phyloP scores from a whole-genome alignment of 1,140 invertebrate species.

The Neodiprion virginianus region DNA sequence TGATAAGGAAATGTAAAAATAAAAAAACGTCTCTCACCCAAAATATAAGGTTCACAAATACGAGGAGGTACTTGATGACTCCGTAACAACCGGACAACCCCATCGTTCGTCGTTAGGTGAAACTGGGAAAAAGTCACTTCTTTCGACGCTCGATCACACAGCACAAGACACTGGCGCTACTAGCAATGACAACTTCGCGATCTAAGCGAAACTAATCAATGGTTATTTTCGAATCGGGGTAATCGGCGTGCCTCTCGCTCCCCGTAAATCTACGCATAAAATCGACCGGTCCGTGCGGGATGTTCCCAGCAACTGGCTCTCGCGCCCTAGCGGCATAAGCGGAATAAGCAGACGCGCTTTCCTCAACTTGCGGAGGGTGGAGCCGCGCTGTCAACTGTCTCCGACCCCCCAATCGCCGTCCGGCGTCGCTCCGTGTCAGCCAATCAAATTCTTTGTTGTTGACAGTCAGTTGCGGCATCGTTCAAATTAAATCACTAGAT shows the following conservation, averaged over 20 bases:
- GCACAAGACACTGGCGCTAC: neutral
- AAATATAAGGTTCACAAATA: conserved; percentile 75
- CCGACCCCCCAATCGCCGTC: neutral
- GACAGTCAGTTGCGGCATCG: neutral
- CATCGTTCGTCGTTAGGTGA: conserved; percentile 53
- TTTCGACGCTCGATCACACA: neutral
- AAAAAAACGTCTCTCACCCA: conserved; percentile 65
- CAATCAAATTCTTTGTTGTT: neutral
- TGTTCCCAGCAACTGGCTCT: conserved; percentile 1
- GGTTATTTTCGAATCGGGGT: neutral
- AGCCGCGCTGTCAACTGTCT: neutral
- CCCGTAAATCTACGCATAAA: too few relatives aligned
- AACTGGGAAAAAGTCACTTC: neutral
- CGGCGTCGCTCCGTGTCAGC: neutral
- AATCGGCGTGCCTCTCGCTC: too few relatives aligned
- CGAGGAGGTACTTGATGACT: conserved; percentile 72
- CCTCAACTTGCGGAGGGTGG: neutral
- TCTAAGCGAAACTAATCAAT: neutral
- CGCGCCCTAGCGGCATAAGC: neutral
- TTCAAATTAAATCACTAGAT: neutral
- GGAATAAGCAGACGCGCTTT: neutral
- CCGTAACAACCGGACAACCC: conserved; percentile 72
- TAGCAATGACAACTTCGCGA: neutral
- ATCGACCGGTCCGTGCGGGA: neutral
- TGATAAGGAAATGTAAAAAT: too few relatives aligned